Evolutionary conservation across 1,140 invertebrate species (phyloP).

Genomic region (Drosophila miranda): DNA sequence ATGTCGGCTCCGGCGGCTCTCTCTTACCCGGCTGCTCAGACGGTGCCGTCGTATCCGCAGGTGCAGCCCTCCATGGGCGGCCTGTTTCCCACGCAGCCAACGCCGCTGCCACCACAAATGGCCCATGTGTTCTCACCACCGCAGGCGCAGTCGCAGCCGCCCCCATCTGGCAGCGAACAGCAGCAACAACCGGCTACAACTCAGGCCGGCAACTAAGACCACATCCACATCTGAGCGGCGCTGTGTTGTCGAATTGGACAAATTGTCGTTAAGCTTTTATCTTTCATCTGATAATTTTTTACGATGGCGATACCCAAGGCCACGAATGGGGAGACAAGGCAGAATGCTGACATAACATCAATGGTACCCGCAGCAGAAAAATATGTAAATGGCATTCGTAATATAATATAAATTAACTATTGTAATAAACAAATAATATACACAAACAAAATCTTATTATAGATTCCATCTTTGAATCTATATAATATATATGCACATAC

Average conservation of each 20-base stretch:
- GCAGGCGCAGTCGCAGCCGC: background rate
- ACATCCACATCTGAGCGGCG: slow-evolving; percentile 5
- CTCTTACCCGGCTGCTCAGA: slow-evolving; percentile 74
- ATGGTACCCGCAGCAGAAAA: slow-evolving; percentile 11
- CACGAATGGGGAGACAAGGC: slow-evolving; percentile 23
- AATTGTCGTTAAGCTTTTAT: slow-evolving; percentile 64
- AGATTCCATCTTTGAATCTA: no score
- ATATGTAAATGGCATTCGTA: slow-evolving; percentile 57
- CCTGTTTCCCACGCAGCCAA: slow-evolving; percentile 70
- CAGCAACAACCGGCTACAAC: slow-evolving; percentile 21
- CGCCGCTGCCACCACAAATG: slow-evolving; percentile 77
- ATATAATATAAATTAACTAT: slow-evolving; percentile 51
- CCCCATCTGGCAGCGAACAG: slow-evolving; percentile 5
- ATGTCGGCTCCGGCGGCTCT: slow-evolving; percentile 72
- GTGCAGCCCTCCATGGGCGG: slow-evolving; percentile 77
- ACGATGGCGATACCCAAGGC: slow-evolving; percentile 32
- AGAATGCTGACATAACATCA: slow-evolving; percentile 14
- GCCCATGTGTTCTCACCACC: slow-evolving; percentile 58
- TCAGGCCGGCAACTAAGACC: slow-evolving; percentile 34
- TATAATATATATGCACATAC: no score
- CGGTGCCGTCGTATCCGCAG: slow-evolving; percentile 78
- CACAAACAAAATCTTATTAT: no score
- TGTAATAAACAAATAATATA: slow-evolving; percentile 45
- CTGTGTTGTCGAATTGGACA: slow-evolving; percentile 22
- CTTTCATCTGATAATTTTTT: slow-evolving; percentile 50